Evolutionary conservation across 2,113 vertebrate species (phyloP).

Genomic region (Python bivittatus): DNA sequence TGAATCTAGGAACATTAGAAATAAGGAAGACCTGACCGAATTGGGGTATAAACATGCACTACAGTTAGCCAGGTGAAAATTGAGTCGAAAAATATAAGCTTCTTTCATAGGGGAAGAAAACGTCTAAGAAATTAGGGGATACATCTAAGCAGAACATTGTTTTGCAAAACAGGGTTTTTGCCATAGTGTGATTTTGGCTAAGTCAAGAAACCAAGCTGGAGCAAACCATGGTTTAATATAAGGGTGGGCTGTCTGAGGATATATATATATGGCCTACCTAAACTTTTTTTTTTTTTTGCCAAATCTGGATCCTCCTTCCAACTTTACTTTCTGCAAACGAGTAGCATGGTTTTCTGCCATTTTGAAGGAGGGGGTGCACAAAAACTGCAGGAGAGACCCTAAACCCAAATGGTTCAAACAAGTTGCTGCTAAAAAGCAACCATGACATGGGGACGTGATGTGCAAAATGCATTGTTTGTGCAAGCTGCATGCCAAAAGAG

Average conservation of each 20-base stretch:
- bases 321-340: neutral
- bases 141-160: no score
- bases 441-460: fast-evolving
- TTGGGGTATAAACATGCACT: no score
- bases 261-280: neutral
- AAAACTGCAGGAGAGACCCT: neutral
- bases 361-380: neutral
- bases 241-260: neutral
- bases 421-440: neutral
- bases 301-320: neutral
- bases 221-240: neutral
- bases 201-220: no score
- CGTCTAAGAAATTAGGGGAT: no score
- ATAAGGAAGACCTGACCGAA: no score
- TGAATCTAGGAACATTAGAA: no score
- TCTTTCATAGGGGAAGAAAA: no score
- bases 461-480: neutral
- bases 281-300: no score
- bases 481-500: neutral
- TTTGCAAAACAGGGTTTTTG: no score
- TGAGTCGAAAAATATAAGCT: no score
- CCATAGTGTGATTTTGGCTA: no score
- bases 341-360: neutral
- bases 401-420: neutral
- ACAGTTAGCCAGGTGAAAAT: no score